Evolutionary conservation across 2,113 vertebrate genomes (phyloP).

Genomic region (Malurus melanocephalus): DNA sequence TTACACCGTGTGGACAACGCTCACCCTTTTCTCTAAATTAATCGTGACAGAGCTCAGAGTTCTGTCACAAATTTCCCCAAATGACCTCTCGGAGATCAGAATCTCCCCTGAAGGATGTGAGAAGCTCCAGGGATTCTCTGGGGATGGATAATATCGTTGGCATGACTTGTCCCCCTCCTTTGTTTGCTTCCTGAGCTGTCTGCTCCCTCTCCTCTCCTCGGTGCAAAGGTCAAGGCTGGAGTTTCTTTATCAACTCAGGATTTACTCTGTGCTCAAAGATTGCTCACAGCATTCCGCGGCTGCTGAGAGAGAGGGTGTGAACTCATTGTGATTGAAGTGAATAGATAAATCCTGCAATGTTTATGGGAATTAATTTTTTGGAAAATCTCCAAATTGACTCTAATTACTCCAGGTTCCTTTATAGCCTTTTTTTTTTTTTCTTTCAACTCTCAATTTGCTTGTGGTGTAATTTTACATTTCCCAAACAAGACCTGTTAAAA

Average conservation of each 20-base stretch:
- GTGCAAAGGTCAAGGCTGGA: conserved; percentile 32
- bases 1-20: rapidly evolving
- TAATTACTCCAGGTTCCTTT: not conserved
- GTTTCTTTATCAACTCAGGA: not conserved
- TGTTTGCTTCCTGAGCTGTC: not conserved
- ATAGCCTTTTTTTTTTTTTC: not conserved
- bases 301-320: not conserved
- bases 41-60: not conserved
- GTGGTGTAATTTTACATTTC: not conserved
- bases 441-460: not conserved
- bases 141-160: not conserved
- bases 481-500: not conserved
- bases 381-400: not conserved
- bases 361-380: conserved; percentile 6
- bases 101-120: not conserved
- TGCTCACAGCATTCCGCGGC: not conserved
- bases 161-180: not conserved
- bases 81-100: not conserved
- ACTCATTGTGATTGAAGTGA: not conserved
- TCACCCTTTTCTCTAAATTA: not conserved
- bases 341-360: not conserved
- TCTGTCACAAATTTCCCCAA: not conserved
- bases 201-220: not conserved
- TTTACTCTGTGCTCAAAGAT: not conserved
- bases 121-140: not conserved